Base-by-base conservation (phyloP, 2,888 invertebrate genomes). In the Lasioglossum lativentre region DNA sequence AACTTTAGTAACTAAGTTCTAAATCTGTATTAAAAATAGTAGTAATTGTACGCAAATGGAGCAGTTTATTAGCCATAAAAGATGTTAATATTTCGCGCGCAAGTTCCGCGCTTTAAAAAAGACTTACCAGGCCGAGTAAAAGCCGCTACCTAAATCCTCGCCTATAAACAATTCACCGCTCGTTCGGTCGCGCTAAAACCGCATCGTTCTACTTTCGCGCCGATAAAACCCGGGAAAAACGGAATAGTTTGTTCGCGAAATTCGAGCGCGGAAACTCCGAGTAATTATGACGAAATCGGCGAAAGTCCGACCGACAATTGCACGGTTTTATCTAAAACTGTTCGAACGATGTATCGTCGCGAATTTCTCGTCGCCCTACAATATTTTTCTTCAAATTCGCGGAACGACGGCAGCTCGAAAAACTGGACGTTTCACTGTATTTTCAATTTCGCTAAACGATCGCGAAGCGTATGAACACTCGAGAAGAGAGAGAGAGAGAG, bases 241-340 rank as follows among this genome's bases (percentile, higher is more conserved):
- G 68, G 23, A 68, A 68, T 68, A 38, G 34, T 71, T 59, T 56
- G 56, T 76, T 56, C 40, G 71, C 19, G 14, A 75, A 77, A 77
- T 71, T 68, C 34, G 23, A 45, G 34, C n/a, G 30, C 30, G 59
- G 16, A 45, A 63, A 38, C 45, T 63, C 59, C 34, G 63, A 27
- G 71, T 19, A 78, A 81, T 63, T 63, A 47, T 27, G 59, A 59
- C 23, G 45, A 10, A 63, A 47, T 72, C 59, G 71, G 27, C 38
- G 63, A 12, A 40, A 30, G 71, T 12, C 16, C 16, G 23, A 47
- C 40, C 59, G 23, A 72, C 42, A 16, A 77, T 77, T 72, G 47
- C 63, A 27, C 71, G 70, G 38, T 66, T 34, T 78, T 78, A 78
- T 63, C 47, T 8, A 23, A 47, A 78, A 47, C 59, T 27, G 1